A percentile compares a stretch with the other conserved stretches of the same genome.
Evolutionary conservation across 2,113 vertebrate genomes (phyloP).

Genomic region (Boleophthalmus pectinirostris): DNA sequence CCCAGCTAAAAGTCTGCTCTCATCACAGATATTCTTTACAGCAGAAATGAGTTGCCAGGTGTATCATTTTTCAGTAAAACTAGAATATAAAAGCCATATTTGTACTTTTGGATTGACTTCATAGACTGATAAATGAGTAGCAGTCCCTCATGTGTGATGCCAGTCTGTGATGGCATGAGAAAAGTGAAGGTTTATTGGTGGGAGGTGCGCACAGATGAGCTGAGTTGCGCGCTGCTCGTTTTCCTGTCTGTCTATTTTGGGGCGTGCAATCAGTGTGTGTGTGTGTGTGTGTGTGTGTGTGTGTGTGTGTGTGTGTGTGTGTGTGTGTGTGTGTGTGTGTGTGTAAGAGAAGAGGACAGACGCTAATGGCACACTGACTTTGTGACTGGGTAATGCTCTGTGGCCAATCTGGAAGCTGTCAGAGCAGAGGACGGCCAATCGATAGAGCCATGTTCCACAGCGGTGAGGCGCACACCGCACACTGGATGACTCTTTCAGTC

Average conservation of each 20-base stretch:
- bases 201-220: slow-evolving; percentile 13
- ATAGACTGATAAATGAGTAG: neutral
- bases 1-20: too few relatives aligned
- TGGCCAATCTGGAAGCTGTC: slow-evolving; percentile 70
- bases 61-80: neutral
- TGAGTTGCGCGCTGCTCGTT: slow-evolving; percentile 22
- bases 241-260: slow-evolving; percentile 41
- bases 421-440: slow-evolving; percentile 60
- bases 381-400: slow-evolving; percentile 65
- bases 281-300: slow-evolving; percentile 7
- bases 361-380: slow-evolving; percentile 68
- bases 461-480: slow-evolving; percentile 56
- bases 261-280: neutral
- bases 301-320: slow-evolving; percentile 17
- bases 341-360: slow-evolving; percentile 67
- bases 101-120: slow-evolving; percentile 7
- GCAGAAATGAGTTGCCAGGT: neutral
- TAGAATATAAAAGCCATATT: neutral
- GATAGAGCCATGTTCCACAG: slow-evolving; percentile 65
- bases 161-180: neutral
- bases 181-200: slow-evolving; percentile 11
- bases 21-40: neutral
- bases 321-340: slow-evolving; percentile 7
- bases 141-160: neutral
- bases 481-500: slow-evolving; percentile 22